Conservation (phyloP, 2,797 vertebrate genomes). For the Tragelaphus oryx region DNA sequence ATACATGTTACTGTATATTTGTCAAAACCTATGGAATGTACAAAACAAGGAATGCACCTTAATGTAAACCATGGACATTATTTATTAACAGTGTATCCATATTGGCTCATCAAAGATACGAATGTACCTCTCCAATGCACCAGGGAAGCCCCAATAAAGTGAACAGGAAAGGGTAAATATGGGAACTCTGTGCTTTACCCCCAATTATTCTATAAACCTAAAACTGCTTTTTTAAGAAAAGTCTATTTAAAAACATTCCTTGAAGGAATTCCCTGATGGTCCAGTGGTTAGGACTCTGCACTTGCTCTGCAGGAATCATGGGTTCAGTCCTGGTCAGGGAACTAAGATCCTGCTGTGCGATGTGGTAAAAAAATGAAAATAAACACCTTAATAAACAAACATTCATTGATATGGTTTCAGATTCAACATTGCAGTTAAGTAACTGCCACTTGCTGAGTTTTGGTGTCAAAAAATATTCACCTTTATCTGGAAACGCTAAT, state of each 20-base stretch:
- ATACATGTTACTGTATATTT: not conserved
- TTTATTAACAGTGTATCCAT: not conserved
- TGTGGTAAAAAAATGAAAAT: not conserved
- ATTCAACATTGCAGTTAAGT: not conserved
- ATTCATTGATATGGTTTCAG: not conserved
- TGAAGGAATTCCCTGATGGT: not conserved
- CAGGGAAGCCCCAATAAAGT: not conserved
- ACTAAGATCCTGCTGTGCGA: not conserved
- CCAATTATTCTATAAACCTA: not conserved
- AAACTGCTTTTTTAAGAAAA: not conserved
- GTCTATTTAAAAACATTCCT: not conserved
- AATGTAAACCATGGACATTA: not conserved
- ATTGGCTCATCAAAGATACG: not conserved
- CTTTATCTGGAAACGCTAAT: not conserved
- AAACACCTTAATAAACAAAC: not conserved
- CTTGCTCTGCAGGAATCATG: not conserved
- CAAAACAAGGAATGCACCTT: not conserved
- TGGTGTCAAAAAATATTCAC: not conserved
- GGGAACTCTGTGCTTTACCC: not conserved
- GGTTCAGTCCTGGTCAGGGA: not conserved
- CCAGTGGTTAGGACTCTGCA: not conserved
- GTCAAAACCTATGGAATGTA: not conserved
- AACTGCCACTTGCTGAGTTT: not conserved
- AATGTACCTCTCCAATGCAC: not conserved
- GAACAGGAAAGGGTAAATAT: not conserved